Conservation (phyloP, 1,140 invertebrate genomes). For the Plutomurus gul region DNA sequence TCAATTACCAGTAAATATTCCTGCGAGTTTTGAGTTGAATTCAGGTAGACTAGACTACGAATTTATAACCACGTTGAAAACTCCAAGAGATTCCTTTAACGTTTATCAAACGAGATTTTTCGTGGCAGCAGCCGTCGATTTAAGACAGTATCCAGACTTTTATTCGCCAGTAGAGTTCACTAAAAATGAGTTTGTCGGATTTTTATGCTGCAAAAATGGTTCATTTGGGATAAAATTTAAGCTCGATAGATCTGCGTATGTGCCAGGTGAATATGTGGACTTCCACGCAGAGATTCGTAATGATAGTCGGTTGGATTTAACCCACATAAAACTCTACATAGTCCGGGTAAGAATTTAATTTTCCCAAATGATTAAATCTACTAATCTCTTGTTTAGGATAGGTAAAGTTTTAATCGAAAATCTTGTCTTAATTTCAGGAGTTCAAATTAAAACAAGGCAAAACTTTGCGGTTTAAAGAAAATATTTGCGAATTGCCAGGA, state of each 20-base stretch:
- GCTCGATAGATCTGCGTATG: not conserved
- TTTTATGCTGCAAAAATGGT: not conserved
- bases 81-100: conserved; percentile 1
- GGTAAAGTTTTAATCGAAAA: not conserved
- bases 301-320: not conserved
- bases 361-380: not conserved
- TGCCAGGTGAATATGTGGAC: not conserved
- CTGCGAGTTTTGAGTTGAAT: not conserved
- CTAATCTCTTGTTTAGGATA: not conserved
- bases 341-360: not conserved
- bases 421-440: not conserved
- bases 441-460: not conserved
- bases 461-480: not conserved
- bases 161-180: not conserved
- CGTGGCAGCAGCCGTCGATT: not conserved
- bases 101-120: conserved; percentile 11
- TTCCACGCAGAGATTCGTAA: not conserved
- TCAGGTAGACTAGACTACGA: not conserved
- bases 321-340: not conserved
- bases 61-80: conserved; percentile 3
- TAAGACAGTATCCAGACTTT: not conserved
- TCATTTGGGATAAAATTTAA: conserved; percentile 1
- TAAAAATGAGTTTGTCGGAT: not conserved
- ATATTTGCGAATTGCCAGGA: not conserved
- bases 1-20: not conserved